Conservation (phyloP, 2,113 vertebrate species). For the Hydrochoerus hydrochaeris region DNA sequence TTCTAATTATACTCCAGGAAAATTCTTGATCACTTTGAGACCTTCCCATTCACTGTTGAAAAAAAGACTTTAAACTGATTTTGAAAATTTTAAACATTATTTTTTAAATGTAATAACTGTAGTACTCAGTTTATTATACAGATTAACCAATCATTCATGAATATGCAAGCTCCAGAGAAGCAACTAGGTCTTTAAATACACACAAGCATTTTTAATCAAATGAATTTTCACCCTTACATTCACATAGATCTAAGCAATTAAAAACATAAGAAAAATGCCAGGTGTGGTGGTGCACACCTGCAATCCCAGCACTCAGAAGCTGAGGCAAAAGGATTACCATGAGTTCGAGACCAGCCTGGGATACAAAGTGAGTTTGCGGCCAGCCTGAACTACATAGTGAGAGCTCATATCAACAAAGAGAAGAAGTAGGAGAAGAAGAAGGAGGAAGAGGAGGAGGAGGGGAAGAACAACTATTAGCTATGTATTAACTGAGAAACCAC, state of each 20-base stretch:
- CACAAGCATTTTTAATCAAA: constrained; percentile 96
- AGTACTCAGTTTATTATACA: constrained; percentile 99
- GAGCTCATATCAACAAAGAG: neutral
- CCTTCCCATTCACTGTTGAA: constrained; percentile 21
- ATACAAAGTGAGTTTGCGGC: neutral
- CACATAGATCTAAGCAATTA: constrained; percentile 96
- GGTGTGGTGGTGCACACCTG: neutral
- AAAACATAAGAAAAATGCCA: constrained; percentile 90
- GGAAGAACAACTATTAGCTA: constrained; percentile 85
- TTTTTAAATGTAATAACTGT: constrained; percentile 91
- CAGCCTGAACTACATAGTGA: neutral
- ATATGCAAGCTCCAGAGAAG: constrained; percentile 99
- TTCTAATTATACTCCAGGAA: constrained; percentile 59
- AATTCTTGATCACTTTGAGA: neutral
- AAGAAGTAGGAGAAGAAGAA: no score
- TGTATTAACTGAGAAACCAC: constrained; percentile 96
- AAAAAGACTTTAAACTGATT: neutral
- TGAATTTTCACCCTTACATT: constrained; percentile 97
- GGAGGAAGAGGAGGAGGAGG: no score
- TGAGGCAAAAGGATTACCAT: neutral
- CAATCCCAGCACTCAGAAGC: neutral
- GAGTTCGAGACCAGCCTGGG: neutral
- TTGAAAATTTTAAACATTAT: neutral
- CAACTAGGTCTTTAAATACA: constrained; percentile 99
- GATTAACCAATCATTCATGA: constrained; percentile 98